These are phyloP conservation scores for Drosophila infuscata DNA, from an alignment of 2,888 invertebrate species.

Conservation along the genomic window DNA sequence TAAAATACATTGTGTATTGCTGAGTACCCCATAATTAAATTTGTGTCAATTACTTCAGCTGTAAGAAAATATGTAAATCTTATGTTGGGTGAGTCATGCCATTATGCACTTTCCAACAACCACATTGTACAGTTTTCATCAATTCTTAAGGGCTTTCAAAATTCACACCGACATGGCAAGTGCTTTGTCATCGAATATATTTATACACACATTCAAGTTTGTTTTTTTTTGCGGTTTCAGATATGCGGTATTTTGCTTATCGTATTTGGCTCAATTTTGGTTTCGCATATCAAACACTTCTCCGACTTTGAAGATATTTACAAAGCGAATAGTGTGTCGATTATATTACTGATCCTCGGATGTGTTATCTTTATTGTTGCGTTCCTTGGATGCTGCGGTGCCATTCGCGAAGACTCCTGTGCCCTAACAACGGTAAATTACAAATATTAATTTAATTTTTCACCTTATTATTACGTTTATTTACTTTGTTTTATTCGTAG, in stretches of 20 bases:
- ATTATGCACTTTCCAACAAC: too few relatives aligned
- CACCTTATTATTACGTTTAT: not conserved
- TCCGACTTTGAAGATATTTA: constrained; percentile 85
- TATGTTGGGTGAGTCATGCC: too few relatives aligned
- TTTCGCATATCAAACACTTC: constrained; percentile 87
- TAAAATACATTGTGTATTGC: too few relatives aligned
- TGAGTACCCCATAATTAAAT: not conserved
- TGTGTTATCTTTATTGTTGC: constrained; percentile 91
- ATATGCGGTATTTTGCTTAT: constrained; percentile 90
- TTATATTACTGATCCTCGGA: constrained; percentile 89
- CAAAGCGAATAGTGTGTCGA: constrained; percentile 87
- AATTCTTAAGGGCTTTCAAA: not conserved
- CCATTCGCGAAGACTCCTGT: constrained; percentile 93
- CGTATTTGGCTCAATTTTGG: constrained; percentile 88
- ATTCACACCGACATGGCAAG: not conserved
- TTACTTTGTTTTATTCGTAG: constrained; percentile 85
- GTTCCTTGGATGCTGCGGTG: constrained; percentile 96
- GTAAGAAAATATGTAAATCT: not conserved
- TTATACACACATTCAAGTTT: not conserved
- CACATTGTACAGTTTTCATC: not conserved
- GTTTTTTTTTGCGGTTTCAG: constrained; percentile 85
- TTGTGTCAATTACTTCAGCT: not conserved
- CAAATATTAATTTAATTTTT: not conserved
- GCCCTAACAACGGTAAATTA: constrained; percentile 91
- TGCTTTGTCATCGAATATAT: not conserved